Evolutionary conservation across 2,888 invertebrate species (phyloP), one percentile per base, ranked within the genome.

Genomic region (Gari tellinella): DNA sequence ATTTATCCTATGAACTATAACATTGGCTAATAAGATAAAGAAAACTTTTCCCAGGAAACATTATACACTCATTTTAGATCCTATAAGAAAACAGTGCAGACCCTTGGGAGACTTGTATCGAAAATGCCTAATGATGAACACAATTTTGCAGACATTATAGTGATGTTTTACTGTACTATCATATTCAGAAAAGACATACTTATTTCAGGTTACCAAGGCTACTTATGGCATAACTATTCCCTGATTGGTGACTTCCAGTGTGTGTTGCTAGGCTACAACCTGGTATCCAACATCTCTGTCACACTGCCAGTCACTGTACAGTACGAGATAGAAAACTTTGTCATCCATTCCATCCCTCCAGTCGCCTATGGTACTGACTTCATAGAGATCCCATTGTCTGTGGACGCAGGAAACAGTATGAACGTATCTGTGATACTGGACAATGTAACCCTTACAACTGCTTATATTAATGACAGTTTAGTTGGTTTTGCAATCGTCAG

Each of bases 321-420:
- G 14, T 25, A 64, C 4, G 38, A 66, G 1, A 68, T 72, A 1
- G 58, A 74, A 46, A 65, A 68, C 31, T 67, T 79, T 17, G 40
- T 51, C 10, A 69, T 79, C 12, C 53, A 67, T n/a, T 25, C 40
- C 3, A 75, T 69, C n/a, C 17, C 43, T 25, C 66, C 79, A 21
- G 72, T 80, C 21, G 60, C 68, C 0, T 80, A 56, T 31, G 72
- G 72, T 14, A 60, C 48, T 7, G 31, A 68, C 19, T 51, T 66
- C n/a, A 61, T 41, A 14, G 31, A 1, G 0, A 55, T 80, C 5
- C 62, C 62, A 17, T 60, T 80, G n/a, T 41, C 64, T 17, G 62
- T 72, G 5, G 46, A 12, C 45, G 43, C 46, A 7, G 79, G 75
- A 21, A 49, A 55, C 10, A 41, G 66, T 38, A 70, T 72, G 17